These are phyloP conservation scores for Nannobrachium achirus DNA, from an alignment of 2,113 vertebrate species.

Conservation along the genomic window DNA sequence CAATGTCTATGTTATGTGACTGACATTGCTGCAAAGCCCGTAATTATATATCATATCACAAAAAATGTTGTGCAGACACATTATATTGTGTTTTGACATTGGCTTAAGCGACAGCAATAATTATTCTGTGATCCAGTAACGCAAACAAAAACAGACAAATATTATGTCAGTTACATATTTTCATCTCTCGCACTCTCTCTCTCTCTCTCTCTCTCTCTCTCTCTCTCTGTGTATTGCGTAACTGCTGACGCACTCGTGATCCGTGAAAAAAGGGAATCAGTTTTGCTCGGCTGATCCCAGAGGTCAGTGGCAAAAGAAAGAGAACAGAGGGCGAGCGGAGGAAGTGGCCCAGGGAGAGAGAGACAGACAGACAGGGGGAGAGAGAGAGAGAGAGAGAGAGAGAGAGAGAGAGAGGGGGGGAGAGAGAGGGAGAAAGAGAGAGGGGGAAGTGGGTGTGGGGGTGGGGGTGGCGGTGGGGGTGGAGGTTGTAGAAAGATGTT, in stretches of 20 bases:
- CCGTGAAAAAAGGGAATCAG: constrained; percentile 78
- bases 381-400: constrained; percentile 23
- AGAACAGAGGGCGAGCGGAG: not conserved
- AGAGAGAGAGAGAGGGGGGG: constrained; percentile 20
- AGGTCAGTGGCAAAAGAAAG: constrained; percentile 65
- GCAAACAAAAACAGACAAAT: constrained; percentile 57
- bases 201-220: constrained; percentile 11
- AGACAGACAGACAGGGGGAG: constrained; percentile 30
- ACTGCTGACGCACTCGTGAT: constrained; percentile 73
- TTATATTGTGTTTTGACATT: constrained; percentile 16
- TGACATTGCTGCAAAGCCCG: constrained; percentile 5
- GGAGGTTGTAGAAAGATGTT: not conserved
- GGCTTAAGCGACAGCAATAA: constrained; percentile 19
- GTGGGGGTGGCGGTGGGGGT: constrained; percentile 27
- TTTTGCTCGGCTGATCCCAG: constrained; percentile 76
- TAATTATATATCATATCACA: not conserved
- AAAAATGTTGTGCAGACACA: constrained; percentile 18
- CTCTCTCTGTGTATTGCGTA: constrained; percentile 54
- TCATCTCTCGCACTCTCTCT: constrained; percentile 10
- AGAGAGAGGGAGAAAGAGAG: constrained; percentile 6
- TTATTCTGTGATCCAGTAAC: constrained; percentile 21
- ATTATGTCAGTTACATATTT: constrained; percentile 60
- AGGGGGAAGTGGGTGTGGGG: constrained; percentile 1
- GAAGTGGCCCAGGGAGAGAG: constrained; percentile 2
- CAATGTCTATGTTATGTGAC: not conserved